These are phyloP conservation scores for Cheilosia urbana DNA, from an alignment of 2,888 invertebrate genomes.

Conservation along the genomic window DNA sequence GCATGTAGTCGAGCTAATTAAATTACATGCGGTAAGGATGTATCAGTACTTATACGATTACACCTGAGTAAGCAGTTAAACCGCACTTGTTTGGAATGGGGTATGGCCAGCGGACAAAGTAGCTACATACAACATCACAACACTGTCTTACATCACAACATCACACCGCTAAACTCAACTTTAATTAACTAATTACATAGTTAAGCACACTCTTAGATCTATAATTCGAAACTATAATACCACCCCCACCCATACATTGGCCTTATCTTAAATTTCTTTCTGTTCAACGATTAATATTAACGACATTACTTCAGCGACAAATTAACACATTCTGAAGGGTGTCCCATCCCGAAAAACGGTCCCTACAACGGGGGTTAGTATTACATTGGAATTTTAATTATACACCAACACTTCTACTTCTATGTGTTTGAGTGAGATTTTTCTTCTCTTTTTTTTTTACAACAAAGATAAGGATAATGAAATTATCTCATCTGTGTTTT, in stretches of 20 bases:
- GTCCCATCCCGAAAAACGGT: constrained; percentile 10
- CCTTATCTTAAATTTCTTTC: constrained; percentile 30
- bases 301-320: constrained; percentile 53
- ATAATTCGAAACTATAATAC: constrained; percentile 17
- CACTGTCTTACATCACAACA: background rate
- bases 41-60: no score
- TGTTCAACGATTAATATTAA: constrained; percentile 47
- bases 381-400: constrained; percentile 69
- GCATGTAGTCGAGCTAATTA: background rate
- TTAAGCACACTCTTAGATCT: background rate
- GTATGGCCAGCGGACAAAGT: no score
- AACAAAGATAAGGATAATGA: constrained; percentile 63
- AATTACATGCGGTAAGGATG: background rate
- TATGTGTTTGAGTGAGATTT: background rate
- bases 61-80: background rate
- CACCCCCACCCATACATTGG: background rate
- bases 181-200: background rate
- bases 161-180: background rate
- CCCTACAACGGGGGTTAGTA: background rate
- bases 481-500: constrained; percentile 45
- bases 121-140: background rate
- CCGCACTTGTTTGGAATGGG: background rate
- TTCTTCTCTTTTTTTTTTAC: constrained; percentile 18
- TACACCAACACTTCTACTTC: constrained; percentile 21
- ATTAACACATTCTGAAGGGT: constrained; percentile 61